Evolutionary conservation across 2,888 invertebrate genomes (phyloP), one percentile per base, ranked within the genome.

Genomic region (Lithodes maja): DNA sequence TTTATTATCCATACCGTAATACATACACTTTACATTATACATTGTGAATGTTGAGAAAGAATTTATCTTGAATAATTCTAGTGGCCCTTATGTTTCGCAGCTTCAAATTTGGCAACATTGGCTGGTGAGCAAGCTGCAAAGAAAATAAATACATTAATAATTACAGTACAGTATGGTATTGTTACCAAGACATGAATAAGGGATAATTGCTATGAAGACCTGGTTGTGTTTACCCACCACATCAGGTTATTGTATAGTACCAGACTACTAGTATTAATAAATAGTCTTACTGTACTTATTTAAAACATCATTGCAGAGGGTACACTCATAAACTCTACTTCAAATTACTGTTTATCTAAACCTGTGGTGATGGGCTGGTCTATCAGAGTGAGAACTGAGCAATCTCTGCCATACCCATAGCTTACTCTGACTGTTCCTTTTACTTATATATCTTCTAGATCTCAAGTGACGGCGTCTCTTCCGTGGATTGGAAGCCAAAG

Each of bases 91-190:
- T 17, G 7, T 84, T 74, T 75, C 83, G 75, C 77, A 1, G 75
- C 84, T 53, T 74, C 83, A 78, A 84, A 84, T 49, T 77, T 77
- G 15, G 77, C 81, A 53, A 80, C 74, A n/a, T 86, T 86, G 17
- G 68, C 86, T 1, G 86, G 86, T 2, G 86, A 80, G 54, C 54
- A 53, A 33, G 80, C 86, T 86, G 81, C 2, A 74, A 53, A n/a
- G 53, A 33, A 12, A 53, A 15, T n/a, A 52, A n/a, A 80, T n/a
- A 15, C 52, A 80, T 80, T 1, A 80, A 53, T 3, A 53, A 52
- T n/a, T 49, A 61, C 12, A 61, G 12, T 61, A 61, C 12, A 61
- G 7, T 12, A 61, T 12, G 12, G 61, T 61, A 61, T n/a, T 75
- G n/a, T n/a, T 75, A 54, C 1, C 81, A 81, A 15, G 33, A 3